A percentile compares a stretch with the other conserved stretches of the same genome.
Conservation (phyloP, 2,113 vertebrate genomes). For the Acanthisitta chloris region DNA sequence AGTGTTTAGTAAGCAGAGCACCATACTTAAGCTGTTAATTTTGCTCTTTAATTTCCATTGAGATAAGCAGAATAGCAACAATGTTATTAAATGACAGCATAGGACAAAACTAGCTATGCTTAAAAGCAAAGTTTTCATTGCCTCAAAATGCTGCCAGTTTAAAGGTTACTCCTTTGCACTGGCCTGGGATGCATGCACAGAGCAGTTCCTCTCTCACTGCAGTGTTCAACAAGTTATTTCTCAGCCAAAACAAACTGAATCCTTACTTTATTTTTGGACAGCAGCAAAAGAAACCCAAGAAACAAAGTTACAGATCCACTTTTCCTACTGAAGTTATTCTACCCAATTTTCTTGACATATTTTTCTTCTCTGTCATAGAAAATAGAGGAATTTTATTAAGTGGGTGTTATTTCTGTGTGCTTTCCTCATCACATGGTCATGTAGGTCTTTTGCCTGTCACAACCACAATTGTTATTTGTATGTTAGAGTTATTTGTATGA, state of each 20-base stretch:
- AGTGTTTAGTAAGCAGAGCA: not conserved
- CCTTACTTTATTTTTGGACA: not conserved
- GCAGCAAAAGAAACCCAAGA: not conserved
- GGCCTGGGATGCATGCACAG: not conserved
- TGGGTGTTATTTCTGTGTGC: not conserved
- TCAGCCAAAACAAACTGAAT: not conserved
- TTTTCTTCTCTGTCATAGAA: not conserved
- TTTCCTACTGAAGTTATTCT: not conserved
- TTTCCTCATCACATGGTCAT: not conserved
- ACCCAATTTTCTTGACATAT: not conserved
- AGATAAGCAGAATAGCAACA: not conserved
- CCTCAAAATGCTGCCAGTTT: not conserved
- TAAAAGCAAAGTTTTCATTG: not conserved
- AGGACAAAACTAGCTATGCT: not conserved
- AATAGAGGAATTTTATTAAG: not conserved
- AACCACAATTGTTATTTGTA: not conserved
- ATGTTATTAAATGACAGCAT: not conserved
- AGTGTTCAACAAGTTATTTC: not conserved
- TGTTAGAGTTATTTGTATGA: not conserved
- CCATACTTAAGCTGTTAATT: not conserved
- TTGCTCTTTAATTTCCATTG: not conserved
- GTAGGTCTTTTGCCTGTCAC: not conserved
- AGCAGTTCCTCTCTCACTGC: not conserved
- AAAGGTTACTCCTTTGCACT: not conserved
- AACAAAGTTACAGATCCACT: accelerated